phyloP scores from a whole-genome alignment of 1,140 invertebrate species.

The Leguminivora glycinivorella region DNA sequence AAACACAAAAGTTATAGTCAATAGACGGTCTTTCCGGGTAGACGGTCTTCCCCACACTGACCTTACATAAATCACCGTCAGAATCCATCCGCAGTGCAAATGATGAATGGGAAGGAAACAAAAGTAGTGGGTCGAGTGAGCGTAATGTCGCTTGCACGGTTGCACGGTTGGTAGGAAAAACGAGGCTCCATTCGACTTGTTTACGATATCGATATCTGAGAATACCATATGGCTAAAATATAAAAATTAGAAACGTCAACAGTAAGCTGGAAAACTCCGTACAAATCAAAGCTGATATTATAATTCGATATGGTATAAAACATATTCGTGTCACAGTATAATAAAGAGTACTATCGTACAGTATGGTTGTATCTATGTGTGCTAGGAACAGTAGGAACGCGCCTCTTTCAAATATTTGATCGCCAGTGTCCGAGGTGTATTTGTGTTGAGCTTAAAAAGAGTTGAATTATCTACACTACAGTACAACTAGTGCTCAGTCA shows the following conservation, averaged over 20 bases:
- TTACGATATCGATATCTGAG: not conserved
- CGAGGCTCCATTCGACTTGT: not conserved
- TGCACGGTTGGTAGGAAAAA: not conserved
- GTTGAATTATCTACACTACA: not conserved
- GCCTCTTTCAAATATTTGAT: no score
- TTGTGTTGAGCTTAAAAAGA: no score
- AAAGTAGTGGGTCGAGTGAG: not conserved
- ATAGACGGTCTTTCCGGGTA: no score
- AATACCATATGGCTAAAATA: not conserved
- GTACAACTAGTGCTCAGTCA: not conserved
- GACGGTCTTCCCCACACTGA: no score
- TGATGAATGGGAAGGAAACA: not conserved
- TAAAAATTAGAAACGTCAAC: not conserved
- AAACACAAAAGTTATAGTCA: no score
- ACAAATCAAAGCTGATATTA: no score
- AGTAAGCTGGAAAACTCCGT: not conserved
- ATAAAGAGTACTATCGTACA: no score
- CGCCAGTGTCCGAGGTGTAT: no score
- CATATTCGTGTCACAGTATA: no score
- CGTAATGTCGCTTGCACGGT: not conserved
- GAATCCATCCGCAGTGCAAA: not conserved
- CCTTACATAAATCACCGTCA: not conserved
- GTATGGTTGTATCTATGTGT: no score
- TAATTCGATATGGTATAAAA: no score
- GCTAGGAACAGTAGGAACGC: no score